Evolutionary conservation across 2,888 invertebrate genomes (phyloP).

Genomic region (Dione juno): DNA sequence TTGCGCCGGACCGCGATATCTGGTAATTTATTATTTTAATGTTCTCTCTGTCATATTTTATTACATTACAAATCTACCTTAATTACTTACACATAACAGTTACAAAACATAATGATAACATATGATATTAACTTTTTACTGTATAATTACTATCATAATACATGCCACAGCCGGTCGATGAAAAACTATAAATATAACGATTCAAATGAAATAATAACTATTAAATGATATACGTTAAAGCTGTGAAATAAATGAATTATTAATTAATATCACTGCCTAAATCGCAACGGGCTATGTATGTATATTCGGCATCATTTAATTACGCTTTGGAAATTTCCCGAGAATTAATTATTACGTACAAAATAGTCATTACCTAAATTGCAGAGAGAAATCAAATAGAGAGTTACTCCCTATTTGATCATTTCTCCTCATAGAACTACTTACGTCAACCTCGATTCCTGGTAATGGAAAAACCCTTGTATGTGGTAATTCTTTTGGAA

Average conservation of each 20-base stretch:
- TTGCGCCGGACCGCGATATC: conserved; percentile 84
- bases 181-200: background rate
- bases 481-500: conserved; percentile 90
- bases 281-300: conserved; percentile 11
- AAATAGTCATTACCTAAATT: too few relatives aligned
- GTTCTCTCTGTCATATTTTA: conserved; percentile 16
- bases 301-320: conserved; percentile 16
- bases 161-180: background rate
- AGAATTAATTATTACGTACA: conserved; percentile 7
- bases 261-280: conserved; percentile 14
- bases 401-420: too few relatives aligned
- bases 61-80: conserved; percentile 13
- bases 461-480: conserved; percentile 88
- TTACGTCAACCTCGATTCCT: conserved; percentile 89
- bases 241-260: conserved; percentile 12
- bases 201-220: conserved; percentile 21
- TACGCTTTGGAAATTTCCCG: background rate
- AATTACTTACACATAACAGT: background rate
- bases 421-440: conserved; percentile 71
- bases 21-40: conserved; percentile 47
- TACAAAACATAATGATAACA: background rate
- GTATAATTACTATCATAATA: background rate
- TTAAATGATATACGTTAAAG: conserved; percentile 7
- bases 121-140: conserved; percentile 5
- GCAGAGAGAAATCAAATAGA: background rate